Evolutionary conservation across 2,113 vertebrate genomes (phyloP), one percentile per base, ranked within the genome.

Genomic region (Mirounga angustirostris): DNA sequence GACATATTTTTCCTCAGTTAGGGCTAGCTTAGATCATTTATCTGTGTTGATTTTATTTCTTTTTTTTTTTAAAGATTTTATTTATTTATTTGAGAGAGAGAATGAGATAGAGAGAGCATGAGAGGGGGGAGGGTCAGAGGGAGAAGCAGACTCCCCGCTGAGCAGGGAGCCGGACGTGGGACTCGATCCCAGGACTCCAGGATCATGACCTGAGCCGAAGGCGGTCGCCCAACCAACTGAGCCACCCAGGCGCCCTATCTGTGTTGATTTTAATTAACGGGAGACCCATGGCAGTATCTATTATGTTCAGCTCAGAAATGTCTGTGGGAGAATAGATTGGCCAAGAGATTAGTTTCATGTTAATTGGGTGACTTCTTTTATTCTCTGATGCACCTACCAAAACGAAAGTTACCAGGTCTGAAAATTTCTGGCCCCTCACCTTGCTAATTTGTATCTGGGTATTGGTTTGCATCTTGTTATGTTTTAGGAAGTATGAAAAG

Each of bases 201-300:
- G 40, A 4, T 40, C 40, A 40, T 40, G 40, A 40, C 40, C 40
- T 40, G 40, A 40, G 40, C 40, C 40, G 3, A 40, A 40, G 40
- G 40, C 40, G 4, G 40, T 40, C 40, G 40, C 40, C 40, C 40
- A 40, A 40, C 40, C 40, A 40, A 40, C 40, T 40, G 40, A 40
- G 40, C 40, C 40, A 40, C 40, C 40, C 40, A 40, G 40, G 40
- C 40, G 40, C 40, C 40, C 40, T 92, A 36, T 78, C 2, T 86
- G 52, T 85, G 26, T 88, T 59, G 5, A 50, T 81, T 96, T 94
- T 95, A 95, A 92, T 94, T 87, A 96, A 59, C 58, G 22, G 69
- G 69, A 67, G 76, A 91, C 28, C 11, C 40, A 59, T 74, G 33
- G 16, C 56, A 96, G 3, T 83, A 30, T 52, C 54, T 92, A 4